Evolutionary conservation across 2,113 vertebrate genomes (phyloP).

Genomic region (Elgaria multicarinata): DNA sequence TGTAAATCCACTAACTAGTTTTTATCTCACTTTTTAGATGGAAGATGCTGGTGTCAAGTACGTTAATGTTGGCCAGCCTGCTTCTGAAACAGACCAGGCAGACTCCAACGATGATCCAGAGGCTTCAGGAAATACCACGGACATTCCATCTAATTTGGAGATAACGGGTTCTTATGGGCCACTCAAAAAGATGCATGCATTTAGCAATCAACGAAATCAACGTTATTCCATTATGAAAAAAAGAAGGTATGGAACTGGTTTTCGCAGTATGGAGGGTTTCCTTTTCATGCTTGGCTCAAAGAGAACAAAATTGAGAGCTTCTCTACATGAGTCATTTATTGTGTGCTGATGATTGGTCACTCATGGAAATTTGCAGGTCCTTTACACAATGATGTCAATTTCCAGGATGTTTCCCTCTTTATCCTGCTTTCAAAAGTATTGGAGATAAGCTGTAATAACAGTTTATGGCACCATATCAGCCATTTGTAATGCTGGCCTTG

Average conservation of each 20-base stretch:
- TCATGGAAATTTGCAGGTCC: too few species aligned
- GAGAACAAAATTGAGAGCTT: too few species aligned
- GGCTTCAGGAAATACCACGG: conserved; percentile 38
- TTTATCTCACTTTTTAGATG: conserved; percentile 68
- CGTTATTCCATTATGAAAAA: conserved; percentile 69
- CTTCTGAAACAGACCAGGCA: conserved; percentile 69
- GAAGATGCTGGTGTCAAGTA: conserved; percentile 71
- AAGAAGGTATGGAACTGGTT: conserved; percentile 74
- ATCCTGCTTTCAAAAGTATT: too few species aligned
- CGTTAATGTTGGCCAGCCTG: conserved; percentile 65
- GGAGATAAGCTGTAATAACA: too few species aligned
- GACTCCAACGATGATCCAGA: conserved; percentile 58
- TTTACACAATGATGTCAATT: too few species aligned
- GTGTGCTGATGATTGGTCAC: too few species aligned
- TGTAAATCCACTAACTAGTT: conserved; percentile 28
- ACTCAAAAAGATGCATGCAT: conserved; percentile 65
- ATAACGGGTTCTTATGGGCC: conserved; percentile 65
- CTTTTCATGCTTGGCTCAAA: neutral
- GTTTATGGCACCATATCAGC: too few species aligned
- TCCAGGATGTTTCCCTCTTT: too few species aligned
- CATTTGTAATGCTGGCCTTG: too few species aligned
- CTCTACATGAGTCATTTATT: too few species aligned
- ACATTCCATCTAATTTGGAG: conserved; percentile 58
- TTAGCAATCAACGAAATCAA: conserved; percentile 66
- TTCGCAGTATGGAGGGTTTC: neutral